Conservation (phyloP, 1,140 invertebrate genomes). For the Drosophila fuyamai region DNA sequence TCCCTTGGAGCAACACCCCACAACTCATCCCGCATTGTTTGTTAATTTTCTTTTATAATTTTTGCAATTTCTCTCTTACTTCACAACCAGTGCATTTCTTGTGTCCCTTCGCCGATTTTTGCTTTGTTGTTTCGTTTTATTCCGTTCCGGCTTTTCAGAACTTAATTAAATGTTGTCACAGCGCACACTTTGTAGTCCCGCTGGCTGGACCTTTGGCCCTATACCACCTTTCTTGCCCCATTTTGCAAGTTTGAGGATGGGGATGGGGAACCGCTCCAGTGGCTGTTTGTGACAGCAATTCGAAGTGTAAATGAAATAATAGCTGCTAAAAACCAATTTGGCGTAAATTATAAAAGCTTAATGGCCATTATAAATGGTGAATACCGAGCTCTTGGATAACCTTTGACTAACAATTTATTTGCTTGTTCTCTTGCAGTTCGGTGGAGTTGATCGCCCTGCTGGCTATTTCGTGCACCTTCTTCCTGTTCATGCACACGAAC, state of each 20-base stretch:
- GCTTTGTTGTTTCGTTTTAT: constrained; percentile 57
- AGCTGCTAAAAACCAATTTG: constrained; percentile 79
- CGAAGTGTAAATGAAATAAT: constrained; percentile 80
- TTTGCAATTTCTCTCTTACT: constrained; percentile 54
- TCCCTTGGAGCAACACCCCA: constrained; percentile 28
- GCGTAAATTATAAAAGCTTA: constrained; percentile 80
- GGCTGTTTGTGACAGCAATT: constrained; percentile 70
- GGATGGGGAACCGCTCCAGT: neutral
- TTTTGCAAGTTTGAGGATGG: neutral
- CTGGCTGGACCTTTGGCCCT: constrained; percentile 15
- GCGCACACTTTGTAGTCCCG: constrained; percentile 66
- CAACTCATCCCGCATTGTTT: constrained; percentile 43
- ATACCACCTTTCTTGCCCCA: neutral
- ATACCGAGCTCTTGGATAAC: constrained; percentile 18
- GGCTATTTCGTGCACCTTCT: constrained; percentile 91
- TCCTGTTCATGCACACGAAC: constrained; percentile 92
- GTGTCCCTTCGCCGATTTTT: constrained; percentile 29
- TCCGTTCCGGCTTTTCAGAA: constrained; percentile 64
- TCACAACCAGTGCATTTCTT: constrained; percentile 42
- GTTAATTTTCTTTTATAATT: constrained; percentile 74
- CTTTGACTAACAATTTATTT: constrained; percentile 62
- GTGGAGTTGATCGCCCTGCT: constrained; percentile 91
- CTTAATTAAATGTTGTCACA: constrained; percentile 81
- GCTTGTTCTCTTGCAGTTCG: constrained; percentile 86
- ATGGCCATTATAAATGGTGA: constrained; percentile 46